Percentiles rank a stretch among this genome's conserved stretches.
Evolutionary conservation across 2,888 invertebrate genomes (phyloP).

Genomic region (Hirtodrosophila histrioides): DNA sequence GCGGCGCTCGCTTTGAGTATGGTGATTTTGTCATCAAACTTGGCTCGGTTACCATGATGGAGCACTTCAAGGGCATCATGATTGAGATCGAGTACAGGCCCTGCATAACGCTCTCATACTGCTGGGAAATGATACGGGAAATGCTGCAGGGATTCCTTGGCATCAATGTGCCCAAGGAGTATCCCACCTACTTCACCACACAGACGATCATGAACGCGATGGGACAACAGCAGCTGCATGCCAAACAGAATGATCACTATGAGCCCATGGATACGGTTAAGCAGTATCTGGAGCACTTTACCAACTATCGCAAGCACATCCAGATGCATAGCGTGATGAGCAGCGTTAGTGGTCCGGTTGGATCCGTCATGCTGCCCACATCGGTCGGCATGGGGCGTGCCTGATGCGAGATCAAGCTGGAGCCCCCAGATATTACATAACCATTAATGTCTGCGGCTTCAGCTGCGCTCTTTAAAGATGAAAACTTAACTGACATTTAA

Average conservation of each 20-base stretch:
- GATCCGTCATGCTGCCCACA: slow-evolving; percentile 45
- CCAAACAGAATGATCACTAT: slow-evolving; percentile 86
- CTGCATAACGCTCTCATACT: slow-evolving; percentile 93
- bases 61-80: slow-evolving; percentile 96
- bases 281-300: slow-evolving; percentile 97
- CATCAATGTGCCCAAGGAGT: slow-evolving; percentile 89
- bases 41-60: slow-evolving; percentile 96
- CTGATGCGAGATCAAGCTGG: slow-evolving; percentile 69
- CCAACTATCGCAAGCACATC: slow-evolving; percentile 91
- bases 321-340: slow-evolving; percentile 55
- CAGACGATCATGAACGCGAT: slow-evolving; percentile 81
- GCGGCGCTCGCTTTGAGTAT: slow-evolving; percentile 93
- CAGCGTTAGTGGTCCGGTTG: slow-evolving; percentile 15
- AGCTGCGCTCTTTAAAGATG: background rate
- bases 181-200: slow-evolving; percentile 87
- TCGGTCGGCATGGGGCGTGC: slow-evolving; percentile 47
- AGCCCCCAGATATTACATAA: slow-evolving; percentile 59
- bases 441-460: slow-evolving; percentile 9
- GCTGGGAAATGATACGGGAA: slow-evolving; percentile 96
- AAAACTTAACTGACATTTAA: background rate
- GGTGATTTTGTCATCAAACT: slow-evolving; percentile 97
- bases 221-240: slow-evolving; percentile 80
- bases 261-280: slow-evolving; percentile 96
- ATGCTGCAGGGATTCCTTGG: slow-evolving; percentile 96
- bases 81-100: slow-evolving; percentile 97